Evolutionary conservation across 2,888 invertebrate species (phyloP).

Genomic region (Pemphredon lugubris): DNA sequence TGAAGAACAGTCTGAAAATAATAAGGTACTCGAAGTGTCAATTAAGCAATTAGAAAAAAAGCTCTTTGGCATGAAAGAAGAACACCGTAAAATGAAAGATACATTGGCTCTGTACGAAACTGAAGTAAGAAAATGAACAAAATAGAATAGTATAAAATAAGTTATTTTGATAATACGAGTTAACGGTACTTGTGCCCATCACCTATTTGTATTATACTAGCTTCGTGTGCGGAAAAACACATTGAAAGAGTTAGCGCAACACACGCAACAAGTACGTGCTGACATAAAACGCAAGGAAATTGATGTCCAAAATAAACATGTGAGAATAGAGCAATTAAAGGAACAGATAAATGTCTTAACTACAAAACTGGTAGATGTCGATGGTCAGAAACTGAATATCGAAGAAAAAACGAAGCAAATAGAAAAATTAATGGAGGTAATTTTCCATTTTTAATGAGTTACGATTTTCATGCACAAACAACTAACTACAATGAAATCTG

Average conservation of each 20-base stretch:
- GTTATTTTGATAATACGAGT: background rate
- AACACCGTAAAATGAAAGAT: constrained; percentile 75
- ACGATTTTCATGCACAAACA: background rate
- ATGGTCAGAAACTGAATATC: constrained; percentile 82
- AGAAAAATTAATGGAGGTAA: constrained; percentile 83
- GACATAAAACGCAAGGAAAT: constrained; percentile 58
- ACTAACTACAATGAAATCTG: background rate
- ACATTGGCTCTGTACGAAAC: constrained; percentile 78
- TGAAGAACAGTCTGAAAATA: constrained; percentile 84
- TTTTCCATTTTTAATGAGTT: constrained; percentile 1
- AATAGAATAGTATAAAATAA: background rate
- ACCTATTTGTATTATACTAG: constrained; percentile 42
- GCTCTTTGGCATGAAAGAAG: constrained; percentile 77
- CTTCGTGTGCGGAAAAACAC: constrained; percentile 56
- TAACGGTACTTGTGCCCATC: background rate
- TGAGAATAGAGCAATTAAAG: constrained; percentile 64
- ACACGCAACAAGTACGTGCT: constrained; percentile 53
- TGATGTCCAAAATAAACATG: constrained; percentile 53
- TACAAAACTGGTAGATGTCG: constrained; percentile 80
- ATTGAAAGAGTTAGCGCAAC: constrained; percentile 56
- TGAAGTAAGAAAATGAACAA: constrained; percentile 77
- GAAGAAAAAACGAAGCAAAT: constrained; percentile 84
- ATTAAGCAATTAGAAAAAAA: constrained; percentile 79
- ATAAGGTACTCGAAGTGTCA: constrained; percentile 81
- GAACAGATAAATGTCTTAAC: constrained; percentile 81